These are phyloP conservation scores for Timandra comae DNA, from an alignment of 2,888 invertebrate genomes.

Conservation along the genomic window DNA sequence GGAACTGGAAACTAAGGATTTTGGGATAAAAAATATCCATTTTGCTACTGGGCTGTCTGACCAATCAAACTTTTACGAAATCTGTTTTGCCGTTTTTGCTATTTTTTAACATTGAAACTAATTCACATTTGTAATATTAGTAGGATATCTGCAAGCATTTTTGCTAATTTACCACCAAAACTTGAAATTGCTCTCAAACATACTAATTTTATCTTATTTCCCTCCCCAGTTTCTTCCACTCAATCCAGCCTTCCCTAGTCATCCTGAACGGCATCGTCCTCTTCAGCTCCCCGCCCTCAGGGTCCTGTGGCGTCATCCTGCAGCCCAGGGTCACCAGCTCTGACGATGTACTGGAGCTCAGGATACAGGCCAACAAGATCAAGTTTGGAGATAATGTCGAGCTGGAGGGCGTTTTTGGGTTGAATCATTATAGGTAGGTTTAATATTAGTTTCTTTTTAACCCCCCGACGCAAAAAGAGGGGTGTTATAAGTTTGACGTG, in stretches of 20 bases:
- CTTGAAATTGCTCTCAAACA: too few relatives aligned
- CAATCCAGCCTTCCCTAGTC: slow-evolving; percentile 46
- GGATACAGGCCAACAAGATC: slow-evolving; percentile 39
- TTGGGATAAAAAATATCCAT: too few relatives aligned
- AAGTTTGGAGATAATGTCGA: slow-evolving; percentile 26
- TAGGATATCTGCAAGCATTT: not conserved
- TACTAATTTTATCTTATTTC: too few relatives aligned
- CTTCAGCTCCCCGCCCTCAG: slow-evolving; percentile 47
- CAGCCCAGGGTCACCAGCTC: slow-evolving; percentile 35
- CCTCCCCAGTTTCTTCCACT: slow-evolving; percentile 49
- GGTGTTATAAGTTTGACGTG: too few relatives aligned
- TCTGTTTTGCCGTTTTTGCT: too few relatives aligned
- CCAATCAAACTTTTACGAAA: too few relatives aligned
- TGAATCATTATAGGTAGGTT: not conserved
- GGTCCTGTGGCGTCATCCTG: slow-evolving; percentile 55
- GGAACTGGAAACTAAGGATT: too few relatives aligned
- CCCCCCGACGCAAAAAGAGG: too few relatives aligned
- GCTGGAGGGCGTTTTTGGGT: slow-evolving; percentile 38
- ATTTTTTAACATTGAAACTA: too few relatives aligned
- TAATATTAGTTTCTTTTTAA: too few relatives aligned
- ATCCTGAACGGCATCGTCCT: slow-evolving; percentile 51
- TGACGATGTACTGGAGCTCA: slow-evolving; percentile 34
- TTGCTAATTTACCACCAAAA: not conserved
- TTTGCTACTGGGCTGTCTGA: too few relatives aligned
- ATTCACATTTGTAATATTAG: too few relatives aligned